phyloP scores from a whole-genome alignment of 2,797 vertebrate genomes.

The Stomatorhinus walkeri region DNA sequence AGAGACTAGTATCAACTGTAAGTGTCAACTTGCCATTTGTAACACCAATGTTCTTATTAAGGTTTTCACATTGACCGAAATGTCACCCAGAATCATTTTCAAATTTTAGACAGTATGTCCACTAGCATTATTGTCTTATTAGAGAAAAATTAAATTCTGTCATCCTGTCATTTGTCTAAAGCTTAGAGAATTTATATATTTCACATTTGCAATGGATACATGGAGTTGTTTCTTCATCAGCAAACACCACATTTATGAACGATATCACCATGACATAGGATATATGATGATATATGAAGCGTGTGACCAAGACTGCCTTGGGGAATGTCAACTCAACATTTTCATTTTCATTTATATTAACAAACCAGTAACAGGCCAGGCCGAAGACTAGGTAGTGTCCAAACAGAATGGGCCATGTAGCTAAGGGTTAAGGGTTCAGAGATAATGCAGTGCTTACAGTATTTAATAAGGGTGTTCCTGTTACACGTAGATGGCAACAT shows the following conservation, averaged over 20 bases:
- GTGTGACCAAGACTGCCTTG: neutral
- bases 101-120: neutral
- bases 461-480: neutral
- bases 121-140: neutral
- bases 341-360: neutral
- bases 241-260: neutral
- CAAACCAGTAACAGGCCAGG: neutral
- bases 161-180: neutral
- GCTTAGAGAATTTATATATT: neutral
- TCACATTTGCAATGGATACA: neutral
- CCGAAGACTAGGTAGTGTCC: neutral
- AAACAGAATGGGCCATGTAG: neutral
- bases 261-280: neutral
- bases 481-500: neutral
- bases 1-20: neutral
- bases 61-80: neutral
- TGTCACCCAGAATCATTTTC: neutral
- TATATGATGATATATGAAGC: neutral
- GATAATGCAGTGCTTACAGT: neutral
- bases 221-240: neutral
- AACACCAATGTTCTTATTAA: neutral
- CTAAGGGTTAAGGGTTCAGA: neutral
- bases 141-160: neutral
- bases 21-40: neutral
- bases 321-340: neutral